Evolutionary conservation across 1,140 invertebrate genomes (phyloP), one percentile per base, ranked within the genome.

Genomic region (Pristionchus pacificus): DNA sequence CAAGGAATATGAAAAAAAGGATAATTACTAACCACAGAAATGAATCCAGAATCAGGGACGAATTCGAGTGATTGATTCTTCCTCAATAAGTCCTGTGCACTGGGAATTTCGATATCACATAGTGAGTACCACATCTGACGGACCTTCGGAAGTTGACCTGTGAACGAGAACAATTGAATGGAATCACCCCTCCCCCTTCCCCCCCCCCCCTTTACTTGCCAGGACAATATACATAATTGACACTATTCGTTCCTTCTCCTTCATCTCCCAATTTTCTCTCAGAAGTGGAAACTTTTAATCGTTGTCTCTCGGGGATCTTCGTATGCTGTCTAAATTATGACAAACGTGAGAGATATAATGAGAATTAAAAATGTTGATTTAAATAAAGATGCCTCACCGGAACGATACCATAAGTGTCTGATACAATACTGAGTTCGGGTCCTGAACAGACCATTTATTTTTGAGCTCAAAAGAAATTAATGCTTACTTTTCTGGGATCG

Each of bases 401-500:
- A 81, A 83, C 15, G 81, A 77, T 15, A 84, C 82, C 78, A 84
- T 80, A 2, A 83, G 31, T 24, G 83, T 84, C 65, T 83, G 82
- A 61, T 79, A 83, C 28, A 70, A 25, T 27, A 66, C 77, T 2
- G 82, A 74, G 19, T 72, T 67, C 24, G 62, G 57, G 63, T 83
- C 77, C 28, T 60, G 67, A 6, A 49, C 6, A 49, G 38, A 49
- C 6, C 6, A 49, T 49, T 6, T 10, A 49, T 49, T 49, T 49
- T 49, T 49, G 38, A 49, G 19, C 38, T 19, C 38, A 49, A 49
- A 49, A 49, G 38, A 10, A 49, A 6, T 6, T 49, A 49, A 10
- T 19, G 38, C 38, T 19, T 49, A 49, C 38, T 19, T 49, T 49
- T 13, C 83, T 75, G 6, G 82, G 82, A 75, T 83, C 82, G 59